Base-by-base conservation (phyloP, 2,797 vertebrate species). In the Tauraco hartlaubi region DNA sequence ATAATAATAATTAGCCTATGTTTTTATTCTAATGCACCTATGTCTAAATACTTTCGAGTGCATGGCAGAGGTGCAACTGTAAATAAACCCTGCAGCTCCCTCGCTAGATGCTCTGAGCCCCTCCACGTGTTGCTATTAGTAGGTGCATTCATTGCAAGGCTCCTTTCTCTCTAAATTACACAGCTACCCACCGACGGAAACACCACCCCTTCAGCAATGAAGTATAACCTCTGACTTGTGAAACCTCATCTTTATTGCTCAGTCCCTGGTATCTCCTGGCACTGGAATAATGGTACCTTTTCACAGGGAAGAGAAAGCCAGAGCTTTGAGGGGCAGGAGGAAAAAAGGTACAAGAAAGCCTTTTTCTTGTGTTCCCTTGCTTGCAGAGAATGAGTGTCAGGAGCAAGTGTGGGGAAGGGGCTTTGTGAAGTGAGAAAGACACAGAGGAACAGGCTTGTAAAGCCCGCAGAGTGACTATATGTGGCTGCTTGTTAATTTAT, bases 341-440 rank as follows among this genome's bases (percentile, higher is more conserved):
- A 17, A 25, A 64, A 68, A 63, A 25, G 2, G 8, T n/a, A 28
- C 15, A 49, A 85, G 33, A 28, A 29, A 6, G 5, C 8, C 3
- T 43, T 54, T 91, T 44, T 48, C 12, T 64, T 0, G 0, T 4
- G 4, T 9, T 33, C 16, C 5, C 8, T 62, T 4, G 0, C 9
- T 29, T 25, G 66, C 41, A 41, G 28, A 55, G 58, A 62, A 33
- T 0, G 1, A 5, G 11, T 72, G 11, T 15, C 26, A 61, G 49
- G 5, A 58, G 3, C 31, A 23, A 51, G 5, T 35, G 29, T 74
- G 44, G 5, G 23, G 26, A 77, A 58, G 7, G 16, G 20, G 8
- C 21, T 77, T 58, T 80, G 2, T 66, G 58, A 76, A 54, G 17
- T 33, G 20, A 89, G 77, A 68, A 74, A 56, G 9, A 16, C 6